A percentile compares a stretch with the other conserved stretches of the same genome.
Evolutionary conservation across 2,797 vertebrate genomes (phyloP).

Genomic region (Eutrigla gurnardus): DNA sequence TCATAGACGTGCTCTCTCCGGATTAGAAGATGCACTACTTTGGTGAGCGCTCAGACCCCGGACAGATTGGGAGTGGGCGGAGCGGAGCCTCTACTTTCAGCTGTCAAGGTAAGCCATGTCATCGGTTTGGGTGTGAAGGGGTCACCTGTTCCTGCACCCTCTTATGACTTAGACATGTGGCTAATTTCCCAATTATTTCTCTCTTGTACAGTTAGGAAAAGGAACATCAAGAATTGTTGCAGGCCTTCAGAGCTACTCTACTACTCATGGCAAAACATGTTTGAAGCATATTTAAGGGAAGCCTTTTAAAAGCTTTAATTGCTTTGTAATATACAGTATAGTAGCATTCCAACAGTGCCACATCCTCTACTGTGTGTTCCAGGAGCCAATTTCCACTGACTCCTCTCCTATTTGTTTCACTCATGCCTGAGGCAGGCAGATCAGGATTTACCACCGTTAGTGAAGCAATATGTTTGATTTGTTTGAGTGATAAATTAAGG

Average conservation of each 20-base stretch:
- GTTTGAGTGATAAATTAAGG: not conserved
- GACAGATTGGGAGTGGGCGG: conserved; percentile 78
- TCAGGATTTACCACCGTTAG: not conserved
- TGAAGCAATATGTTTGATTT: not conserved
- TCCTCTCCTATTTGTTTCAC: too few relatives aligned
- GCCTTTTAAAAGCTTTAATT: too few relatives aligned
- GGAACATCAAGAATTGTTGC: conserved; percentile 41
- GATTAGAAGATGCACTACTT: conserved; percentile 72
- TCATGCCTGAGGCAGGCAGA: not conserved
- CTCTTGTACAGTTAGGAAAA: conserved; percentile 65
- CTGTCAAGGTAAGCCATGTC: conserved; percentile 76
- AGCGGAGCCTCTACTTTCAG: conserved; percentile 69
- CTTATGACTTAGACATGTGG: conserved; percentile 75
- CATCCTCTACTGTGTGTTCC: too few relatives aligned
- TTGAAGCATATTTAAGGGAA: conserved; percentile 6
- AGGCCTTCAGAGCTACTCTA: conserved; percentile 40
- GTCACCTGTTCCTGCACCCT: conserved; percentile 69
- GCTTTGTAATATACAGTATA: too few relatives aligned
- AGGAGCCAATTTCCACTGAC: too few relatives aligned
- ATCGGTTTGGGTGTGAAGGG: conserved; percentile 67
- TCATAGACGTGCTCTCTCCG: conserved; percentile 44
- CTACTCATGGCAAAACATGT: conserved; percentile 19
- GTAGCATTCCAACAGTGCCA: too few relatives aligned
- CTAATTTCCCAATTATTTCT: conserved; percentile 74
- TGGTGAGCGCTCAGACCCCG: conserved; percentile 62